Percentiles rank a stretch among this genome's conserved stretches.
These are phyloP conservation scores for Polydrusus pterygomalis DNA, from an alignment of 2,888 invertebrate species.

Conservation along the genomic window DNA sequence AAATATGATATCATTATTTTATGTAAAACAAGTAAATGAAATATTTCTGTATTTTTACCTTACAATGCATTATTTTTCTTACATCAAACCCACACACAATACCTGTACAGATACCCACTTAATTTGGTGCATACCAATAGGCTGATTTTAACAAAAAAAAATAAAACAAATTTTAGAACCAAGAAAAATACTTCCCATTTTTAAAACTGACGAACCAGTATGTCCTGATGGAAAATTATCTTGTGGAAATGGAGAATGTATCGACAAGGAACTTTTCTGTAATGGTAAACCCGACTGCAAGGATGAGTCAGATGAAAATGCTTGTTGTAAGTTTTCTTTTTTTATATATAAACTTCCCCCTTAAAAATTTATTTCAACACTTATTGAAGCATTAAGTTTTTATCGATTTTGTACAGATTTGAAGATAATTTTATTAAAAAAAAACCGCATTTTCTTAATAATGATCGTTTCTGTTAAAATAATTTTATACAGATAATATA, in stretches of 20 bases:
- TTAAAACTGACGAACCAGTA: conserved; percentile 95
- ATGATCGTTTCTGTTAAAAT: too few relatives aligned
- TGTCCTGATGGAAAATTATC: conserved; percentile 93
- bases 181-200: conserved; percentile 88
- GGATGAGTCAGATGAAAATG: conserved; percentile 96
- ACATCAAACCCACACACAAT: conserved; percentile 47
- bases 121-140: neutral
- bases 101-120: conserved; percentile 59
- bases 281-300: conserved; percentile 94
- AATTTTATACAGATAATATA: too few relatives aligned
- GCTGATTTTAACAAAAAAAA: neutral
- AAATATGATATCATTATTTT: too few relatives aligned
- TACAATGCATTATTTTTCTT: conserved; percentile 23
- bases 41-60: too few relatives aligned
- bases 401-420: too few relatives aligned
- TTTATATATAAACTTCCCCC: too few relatives aligned
- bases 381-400: too few relatives aligned
- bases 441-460: too few relatives aligned
- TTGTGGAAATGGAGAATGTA: conserved; percentile 94
- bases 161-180: conserved; percentile 79
- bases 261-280: conserved; percentile 94
- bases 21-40: too few relatives aligned
- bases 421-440: too few relatives aligned
- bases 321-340: conserved; percentile 88
- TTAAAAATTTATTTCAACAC: too few relatives aligned